Evolutionary conservation across 2,888 invertebrate genomes (phyloP).

Genomic region (Esperia sulphurella): DNA sequence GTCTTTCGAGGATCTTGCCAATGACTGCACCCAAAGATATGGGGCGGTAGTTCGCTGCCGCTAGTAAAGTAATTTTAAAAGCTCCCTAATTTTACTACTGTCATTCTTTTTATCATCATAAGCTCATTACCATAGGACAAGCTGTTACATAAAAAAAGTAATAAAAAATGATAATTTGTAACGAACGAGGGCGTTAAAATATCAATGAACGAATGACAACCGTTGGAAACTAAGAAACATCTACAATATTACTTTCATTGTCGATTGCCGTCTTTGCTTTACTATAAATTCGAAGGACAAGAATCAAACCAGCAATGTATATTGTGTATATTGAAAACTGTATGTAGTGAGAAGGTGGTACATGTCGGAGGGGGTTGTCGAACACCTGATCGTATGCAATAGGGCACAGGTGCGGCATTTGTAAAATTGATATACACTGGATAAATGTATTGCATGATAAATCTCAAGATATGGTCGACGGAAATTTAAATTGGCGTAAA

Average conservation of each 20-base stretch:
- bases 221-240: not conserved
- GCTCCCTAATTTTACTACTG: too few species aligned
- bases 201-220: constrained; percentile 35
- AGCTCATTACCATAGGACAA: not conserved
- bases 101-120: not conserved
- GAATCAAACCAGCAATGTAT: constrained; percentile 20
- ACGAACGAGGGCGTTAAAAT: constrained; percentile 37
- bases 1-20: too few species aligned
- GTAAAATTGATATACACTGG: constrained; percentile 18
- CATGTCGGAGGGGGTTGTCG: constrained; percentile 22
- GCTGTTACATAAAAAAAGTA: not conserved
- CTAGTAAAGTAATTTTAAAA: too few species aligned
- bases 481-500: too few species aligned
- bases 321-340: not conserved
- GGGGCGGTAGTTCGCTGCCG: too few species aligned
- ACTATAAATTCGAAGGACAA: not conserved
- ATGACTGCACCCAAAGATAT: too few species aligned
- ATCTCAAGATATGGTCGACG: constrained; percentile 24
- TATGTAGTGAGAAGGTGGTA: constrained; percentile 9
- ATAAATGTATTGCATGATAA: constrained; percentile 22
- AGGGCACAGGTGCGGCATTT: constrained; percentile 41
- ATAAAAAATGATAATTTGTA: constrained; percentile 30
- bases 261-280: constrained; percentile 13
- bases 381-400: constrained; percentile 45
- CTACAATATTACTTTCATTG: not conserved